Base-by-base conservation (phyloP, 2,113 vertebrate species). In the Cavia porcellus region DNA sequence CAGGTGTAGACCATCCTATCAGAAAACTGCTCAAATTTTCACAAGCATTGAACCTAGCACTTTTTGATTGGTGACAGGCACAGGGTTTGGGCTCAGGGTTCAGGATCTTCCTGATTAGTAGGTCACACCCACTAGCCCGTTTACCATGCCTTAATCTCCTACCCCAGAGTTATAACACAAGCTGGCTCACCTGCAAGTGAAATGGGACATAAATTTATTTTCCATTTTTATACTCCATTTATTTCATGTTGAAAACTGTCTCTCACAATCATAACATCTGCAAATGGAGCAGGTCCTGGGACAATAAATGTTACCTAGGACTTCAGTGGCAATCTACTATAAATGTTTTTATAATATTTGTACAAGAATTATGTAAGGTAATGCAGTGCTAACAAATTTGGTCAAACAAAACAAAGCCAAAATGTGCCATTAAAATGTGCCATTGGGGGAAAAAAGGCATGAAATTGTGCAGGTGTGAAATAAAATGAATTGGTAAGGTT, bases 341-440 rank as follows among this genome's bases (percentile, higher is more conserved):
- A 74, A 92, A 89, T 93, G 50, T 92, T 89, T 96, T 24, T 38
- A 82, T 87, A 70, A 75, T 88, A 84, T 90, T 95, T 87, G 30
- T 61, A 61, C 13, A 61, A 91, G 64, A 87, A 55, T 95, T 25
- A 17, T 93, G 1, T 45, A 77, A 85, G n/a, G 81, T 77, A 95
- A 84, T 84, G 85, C 45, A 90, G 11, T 77, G 24, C 35, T 90
- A 52, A 96, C 86, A 93, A 1, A 59, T 64, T 59, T 81, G 86
- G 47, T 88, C 86, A 94, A 93, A 79, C 38, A 94, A 94, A 92
- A 68, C 14, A 30, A 90, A 94, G 66, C 42, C 81, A 83, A 75
- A n/a, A n/a, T n/a, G n/a, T n/a, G n/a, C n/a, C n/a, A n/a, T 90
- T 89, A 50, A 95, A 90, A 85, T 74, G n/a, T 55, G 14, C 35